Conservation (phyloP, 2,113 vertebrate genomes). For the Brachirus orientalis region DNA sequence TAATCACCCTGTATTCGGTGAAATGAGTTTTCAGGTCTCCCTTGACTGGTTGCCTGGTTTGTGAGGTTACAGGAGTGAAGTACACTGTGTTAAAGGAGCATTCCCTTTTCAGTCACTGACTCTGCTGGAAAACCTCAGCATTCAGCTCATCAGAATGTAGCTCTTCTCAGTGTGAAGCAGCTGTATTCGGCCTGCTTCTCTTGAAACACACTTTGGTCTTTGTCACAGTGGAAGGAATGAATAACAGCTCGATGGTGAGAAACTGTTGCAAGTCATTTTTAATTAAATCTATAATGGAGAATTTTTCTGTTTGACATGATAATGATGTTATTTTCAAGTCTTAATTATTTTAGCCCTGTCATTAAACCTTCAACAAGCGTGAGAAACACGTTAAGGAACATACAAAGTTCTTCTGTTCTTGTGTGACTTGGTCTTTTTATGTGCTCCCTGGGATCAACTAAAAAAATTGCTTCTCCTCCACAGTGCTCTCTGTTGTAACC, state of each 20-base stretch:
- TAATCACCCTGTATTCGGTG: conserved; percentile 30
- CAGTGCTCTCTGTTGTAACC: conserved; percentile 78
- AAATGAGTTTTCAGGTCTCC: conserved; percentile 31
- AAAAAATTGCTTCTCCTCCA: conserved; percentile 69
- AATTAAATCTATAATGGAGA: conserved; percentile 24
- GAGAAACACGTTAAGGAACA: conserved; percentile 5
- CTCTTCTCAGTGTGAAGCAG: conserved; percentile 6
- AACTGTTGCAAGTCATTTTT: not conserved
- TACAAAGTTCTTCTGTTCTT: not conserved
- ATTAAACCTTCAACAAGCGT: not conserved
- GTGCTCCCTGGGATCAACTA: conserved; percentile 41
- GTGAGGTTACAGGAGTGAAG: conserved; percentile 33
- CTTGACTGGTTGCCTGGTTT: conserved; percentile 19
- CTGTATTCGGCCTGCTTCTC: not conserved
- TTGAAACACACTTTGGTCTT: conserved; percentile 32
- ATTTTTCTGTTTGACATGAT: conserved; percentile 8
- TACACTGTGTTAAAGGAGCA: conserved; percentile 23
- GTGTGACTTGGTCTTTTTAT: conserved; percentile 45
- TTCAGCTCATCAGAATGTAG: no score
- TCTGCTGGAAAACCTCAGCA: conserved; percentile 37
- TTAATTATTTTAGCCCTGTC: conserved; percentile 17
- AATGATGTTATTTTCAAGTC: conserved; percentile 4
- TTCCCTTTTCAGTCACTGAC: conserved; percentile 42
- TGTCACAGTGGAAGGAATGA: conserved; percentile 30
- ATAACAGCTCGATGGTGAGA: not conserved